Base-by-base conservation (phyloP, 2,797 vertebrate genomes). In the Manis pentadactyla region DNA sequence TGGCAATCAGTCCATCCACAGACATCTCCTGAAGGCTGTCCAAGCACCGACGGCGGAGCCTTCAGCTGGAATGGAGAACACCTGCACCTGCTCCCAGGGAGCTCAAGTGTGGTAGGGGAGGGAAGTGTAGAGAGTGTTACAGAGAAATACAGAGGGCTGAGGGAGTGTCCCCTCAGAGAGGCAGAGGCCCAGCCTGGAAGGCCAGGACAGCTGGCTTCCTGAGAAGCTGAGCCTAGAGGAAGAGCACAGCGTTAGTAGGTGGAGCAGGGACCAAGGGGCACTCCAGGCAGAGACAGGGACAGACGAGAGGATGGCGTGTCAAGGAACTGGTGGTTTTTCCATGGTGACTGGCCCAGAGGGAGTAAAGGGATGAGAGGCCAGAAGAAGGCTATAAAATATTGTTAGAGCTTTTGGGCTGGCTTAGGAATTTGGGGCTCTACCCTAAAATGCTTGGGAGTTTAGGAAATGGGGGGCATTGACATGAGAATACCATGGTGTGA, bases 261-360 rank as follows among this genome's bases (percentile, higher is more conserved):
- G 7, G 55, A 10, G 23, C 15, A 8, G 14, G 8, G 11, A 10
- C 8, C 8, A 2, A 42, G 23, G n/a, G 17, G 31, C 5, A 55
- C 19, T 53, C 82, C 12, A 74, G 34, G 42, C 78, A 39, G 17
- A 37, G 23, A 25, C 17, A 14, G 13, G 7, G 31, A 42, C 75
- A 17, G 21, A 74, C 74, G 63, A 68, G 0, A 83, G 8, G 14
- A 49, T 0, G 17, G 21, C 11, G n/a, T 12, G 1, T 59, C 13
- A 0, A 1, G 5, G 34, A 84, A 49, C 7, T 46, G 4, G 46
- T 79, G 10, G 18, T 55, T 73, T 79, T 79, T 46, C 37, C 15
- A n/a, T 53, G 29, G 64, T 49, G 46, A 37, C n/a, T 15, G 29
- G 3, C 74, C 6, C 5, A 10, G 2, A 34, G 5, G 18, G 15